Evolutionary conservation across 2,888 invertebrate species (phyloP).

Genomic region (Melipona bicolor): DNA sequence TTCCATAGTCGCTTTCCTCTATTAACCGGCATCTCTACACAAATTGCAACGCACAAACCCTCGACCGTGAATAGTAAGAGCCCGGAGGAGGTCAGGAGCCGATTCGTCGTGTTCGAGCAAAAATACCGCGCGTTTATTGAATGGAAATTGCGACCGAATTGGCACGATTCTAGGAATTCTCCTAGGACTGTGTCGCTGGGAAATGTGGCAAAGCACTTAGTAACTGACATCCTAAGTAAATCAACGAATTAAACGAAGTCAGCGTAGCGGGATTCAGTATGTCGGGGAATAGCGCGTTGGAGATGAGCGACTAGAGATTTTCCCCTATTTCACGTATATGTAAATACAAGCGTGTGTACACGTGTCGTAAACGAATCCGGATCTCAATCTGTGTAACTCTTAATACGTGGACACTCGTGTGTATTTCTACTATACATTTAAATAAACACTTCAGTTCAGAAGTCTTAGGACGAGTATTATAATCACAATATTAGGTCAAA

Average conservation of each 20-base stretch:
- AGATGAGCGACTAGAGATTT: background rate
- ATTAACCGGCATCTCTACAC: background rate
- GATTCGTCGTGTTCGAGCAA: background rate
- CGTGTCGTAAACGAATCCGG: no score
- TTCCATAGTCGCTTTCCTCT: background rate
- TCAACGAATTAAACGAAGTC: slow-evolving; percentile 52
- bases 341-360: no score
- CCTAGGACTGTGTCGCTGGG: slow-evolving; percentile 24
- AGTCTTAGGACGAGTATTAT: no score
- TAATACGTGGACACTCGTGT: no score
- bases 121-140: slow-evolving; percentile 43
- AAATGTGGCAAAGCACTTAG: slow-evolving; percentile 47
- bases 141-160: slow-evolving; percentile 48
- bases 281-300: slow-evolving; percentile 38
- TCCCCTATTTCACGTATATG: no score
- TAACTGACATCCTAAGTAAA: slow-evolving; percentile 41
- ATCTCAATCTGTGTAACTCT: no score
- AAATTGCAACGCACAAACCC: background rate
- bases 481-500: no score
- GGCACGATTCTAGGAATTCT: slow-evolving; percentile 44
- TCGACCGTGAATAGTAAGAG: background rate
- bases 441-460: no score
- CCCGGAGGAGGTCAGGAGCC: background rate
- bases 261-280: slow-evolving; percentile 11
- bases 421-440: no score